Percentiles rank a stretch among this genome's conserved stretches.
Conservation (phyloP, 2,797 vertebrate genomes). For the Macropodus opercularis region DNA sequence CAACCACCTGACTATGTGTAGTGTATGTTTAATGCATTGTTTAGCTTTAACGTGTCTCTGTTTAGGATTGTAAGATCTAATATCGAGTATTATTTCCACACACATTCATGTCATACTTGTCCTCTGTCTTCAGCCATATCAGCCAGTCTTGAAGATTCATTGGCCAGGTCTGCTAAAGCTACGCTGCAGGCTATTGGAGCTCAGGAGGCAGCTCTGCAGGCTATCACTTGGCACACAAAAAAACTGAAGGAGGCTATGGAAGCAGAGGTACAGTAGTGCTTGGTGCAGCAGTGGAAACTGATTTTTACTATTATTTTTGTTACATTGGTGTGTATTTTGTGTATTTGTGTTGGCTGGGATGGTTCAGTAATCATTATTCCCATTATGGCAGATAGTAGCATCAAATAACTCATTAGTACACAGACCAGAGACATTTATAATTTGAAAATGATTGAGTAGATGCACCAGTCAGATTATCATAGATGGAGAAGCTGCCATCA, state of each 20-base stretch:
- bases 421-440: too few relatives aligned
- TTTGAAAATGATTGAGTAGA: too few relatives aligned
- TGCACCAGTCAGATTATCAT: too few relatives aligned
- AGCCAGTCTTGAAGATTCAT: slow-evolving; percentile 83
- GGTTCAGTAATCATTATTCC: not conserved
- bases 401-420: not conserved
- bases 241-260: slow-evolving; percentile 94
- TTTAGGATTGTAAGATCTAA: too few relatives aligned
- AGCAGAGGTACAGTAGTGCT: slow-evolving; percentile 83
- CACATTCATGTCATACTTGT: too few relatives aligned
- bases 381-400: not conserved
- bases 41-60: too few relatives aligned
- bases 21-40: too few relatives aligned
- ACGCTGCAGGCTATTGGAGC: slow-evolving; percentile 90
- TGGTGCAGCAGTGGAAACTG: not conserved
- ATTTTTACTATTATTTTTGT: not conserved
- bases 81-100: too few relatives aligned
- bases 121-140: slow-evolving; percentile 81
- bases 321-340: not conserved
- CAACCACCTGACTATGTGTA: too few relatives aligned
- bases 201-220: slow-evolving; percentile 90
- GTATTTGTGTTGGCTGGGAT: not conserved
- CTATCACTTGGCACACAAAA: slow-evolving; percentile 84
- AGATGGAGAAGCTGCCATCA: too few relatives aligned
- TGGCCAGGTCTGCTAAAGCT: slow-evolving; percentile 83